A percentile compares a stretch with the other conserved stretches of the same genome.
phyloP scores from a whole-genome alignment of 2,113 vertebrate genomes.

The Apeltes quadracus region DNA sequence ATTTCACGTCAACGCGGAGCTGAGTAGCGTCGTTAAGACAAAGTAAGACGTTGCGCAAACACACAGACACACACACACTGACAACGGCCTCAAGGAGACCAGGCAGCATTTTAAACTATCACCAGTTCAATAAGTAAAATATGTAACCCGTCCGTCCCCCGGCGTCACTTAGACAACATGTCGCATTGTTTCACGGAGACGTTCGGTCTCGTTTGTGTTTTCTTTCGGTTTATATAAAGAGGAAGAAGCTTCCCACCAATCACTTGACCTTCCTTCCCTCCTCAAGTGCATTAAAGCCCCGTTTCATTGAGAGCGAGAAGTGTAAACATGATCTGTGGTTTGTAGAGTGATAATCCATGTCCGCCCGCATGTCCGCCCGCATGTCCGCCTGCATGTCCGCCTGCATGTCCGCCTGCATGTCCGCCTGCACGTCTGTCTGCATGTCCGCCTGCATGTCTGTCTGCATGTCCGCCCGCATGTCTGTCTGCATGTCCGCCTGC shows the following conservation, averaged over 20 bases:
- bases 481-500: too few species aligned
- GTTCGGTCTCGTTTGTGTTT: too few species aligned
- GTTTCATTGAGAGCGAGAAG: not conserved
- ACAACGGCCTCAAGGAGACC: slow-evolving; percentile 28
- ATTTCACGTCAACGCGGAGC: not conserved
- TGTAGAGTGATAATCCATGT: not conserved
- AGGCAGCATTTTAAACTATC: slow-evolving; percentile 43
- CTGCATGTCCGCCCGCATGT: too few species aligned
- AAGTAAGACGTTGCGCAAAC: too few species aligned
- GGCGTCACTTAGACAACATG: not conserved
- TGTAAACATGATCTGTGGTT: too few species aligned
- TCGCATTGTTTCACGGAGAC: not conserved
- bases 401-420: too few species aligned
- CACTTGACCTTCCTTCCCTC: not conserved
- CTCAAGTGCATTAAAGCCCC: not conserved
- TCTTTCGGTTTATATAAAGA: too few species aligned
- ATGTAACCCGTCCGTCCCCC: slow-evolving; percentile 14
- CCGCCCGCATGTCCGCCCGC: too few species aligned
- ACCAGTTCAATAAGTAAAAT: slow-evolving; percentile 61
- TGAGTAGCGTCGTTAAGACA: not conserved
- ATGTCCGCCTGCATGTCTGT: too few species aligned
- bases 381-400: too few species aligned
- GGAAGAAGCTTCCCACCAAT: too few species aligned
- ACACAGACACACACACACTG: not conserved
- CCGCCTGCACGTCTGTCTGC: too few species aligned